These are phyloP conservation scores for Psittacara wagleri DNA, from an alignment of 2,113 vertebrate genomes.

Conservation along the genomic window DNA sequence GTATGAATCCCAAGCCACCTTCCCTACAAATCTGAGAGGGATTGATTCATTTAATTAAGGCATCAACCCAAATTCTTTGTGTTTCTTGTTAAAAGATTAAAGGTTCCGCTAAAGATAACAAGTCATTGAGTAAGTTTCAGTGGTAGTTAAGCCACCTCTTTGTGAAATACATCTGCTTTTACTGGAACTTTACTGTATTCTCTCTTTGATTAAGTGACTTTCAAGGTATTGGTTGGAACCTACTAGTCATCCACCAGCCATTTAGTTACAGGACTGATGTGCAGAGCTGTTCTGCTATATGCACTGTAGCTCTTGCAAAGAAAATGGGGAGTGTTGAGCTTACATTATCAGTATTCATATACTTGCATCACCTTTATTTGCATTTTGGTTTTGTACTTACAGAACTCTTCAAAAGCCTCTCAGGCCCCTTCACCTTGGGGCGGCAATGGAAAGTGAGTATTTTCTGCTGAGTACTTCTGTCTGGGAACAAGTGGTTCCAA, in stretches of 20 bases:
- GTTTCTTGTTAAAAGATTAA: constrained; percentile 23
- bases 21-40: neutral
- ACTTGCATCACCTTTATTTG: constrained; percentile 60
- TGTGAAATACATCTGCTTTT: constrained; percentile 62
- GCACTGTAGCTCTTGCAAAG: constrained; percentile 1
- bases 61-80: neutral
- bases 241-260: constrained; percentile 53
- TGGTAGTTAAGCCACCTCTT: constrained; percentile 67
- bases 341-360: constrained; percentile 61
- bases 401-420: constrained; percentile 94
- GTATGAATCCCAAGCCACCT: neutral
- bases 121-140: constrained; percentile 58
- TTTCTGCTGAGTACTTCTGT: constrained; percentile 58
- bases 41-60: neutral
- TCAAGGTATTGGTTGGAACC: constrained; percentile 60
- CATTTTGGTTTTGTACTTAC: constrained; percentile 69
- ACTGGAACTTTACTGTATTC: constrained; percentile 54
- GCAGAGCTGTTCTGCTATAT: constrained; percentile 36
- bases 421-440: constrained; percentile 96
- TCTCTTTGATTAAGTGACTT: constrained; percentile 68
- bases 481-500: constrained; percentile 28
- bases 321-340: constrained; percentile 21
- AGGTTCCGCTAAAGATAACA: constrained; percentile 45
- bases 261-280: constrained; percentile 6
- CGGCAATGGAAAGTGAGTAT: constrained; percentile 95